Evolutionary conservation across 1,140 invertebrate genomes (phyloP).

Genomic region (Halesus radiatus): DNA sequence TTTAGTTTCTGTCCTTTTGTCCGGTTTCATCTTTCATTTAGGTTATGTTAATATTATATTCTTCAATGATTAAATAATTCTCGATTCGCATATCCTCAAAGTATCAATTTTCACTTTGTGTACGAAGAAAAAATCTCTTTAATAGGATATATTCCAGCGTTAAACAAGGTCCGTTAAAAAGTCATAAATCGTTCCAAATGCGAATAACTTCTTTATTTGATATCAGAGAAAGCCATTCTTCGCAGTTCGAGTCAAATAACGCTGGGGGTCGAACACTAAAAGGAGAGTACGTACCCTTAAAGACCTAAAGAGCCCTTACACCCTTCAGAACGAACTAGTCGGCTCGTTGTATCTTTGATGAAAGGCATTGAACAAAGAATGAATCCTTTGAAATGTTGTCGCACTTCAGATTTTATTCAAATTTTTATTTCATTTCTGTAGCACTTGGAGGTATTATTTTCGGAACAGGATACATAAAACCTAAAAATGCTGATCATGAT

Average conservation of each 20-base stretch:
- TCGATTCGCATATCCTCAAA: too few species aligned
- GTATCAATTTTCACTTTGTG: too few species aligned
- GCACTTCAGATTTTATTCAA: neutral
- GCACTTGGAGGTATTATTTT: neutral
- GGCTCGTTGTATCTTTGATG: neutral
- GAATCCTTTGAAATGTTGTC: neutral
- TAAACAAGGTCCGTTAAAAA: too few species aligned
- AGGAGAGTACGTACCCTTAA: neutral
- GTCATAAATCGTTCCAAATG: too few species aligned
- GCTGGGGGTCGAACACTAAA: neutral
- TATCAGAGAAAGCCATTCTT: neutral
- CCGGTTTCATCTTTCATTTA: too few species aligned
- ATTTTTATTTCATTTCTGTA: neutral
- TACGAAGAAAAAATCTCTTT: too few species aligned
- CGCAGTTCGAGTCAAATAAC: neutral
- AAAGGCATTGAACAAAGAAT: conserved; percentile 6
- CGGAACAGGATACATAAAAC: neutral
- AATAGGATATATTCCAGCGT: too few species aligned
- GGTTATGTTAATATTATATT: too few species aligned
- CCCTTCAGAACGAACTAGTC: neutral
- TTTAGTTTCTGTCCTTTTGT: too few species aligned
- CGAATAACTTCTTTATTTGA: too few species aligned
- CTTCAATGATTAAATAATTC: too few species aligned
- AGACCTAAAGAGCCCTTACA: neutral
- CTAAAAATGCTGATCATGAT: too few species aligned